Base-by-base conservation (phyloP, 2,797 vertebrate species). In the Triplophysa yarkandensis region DNA sequence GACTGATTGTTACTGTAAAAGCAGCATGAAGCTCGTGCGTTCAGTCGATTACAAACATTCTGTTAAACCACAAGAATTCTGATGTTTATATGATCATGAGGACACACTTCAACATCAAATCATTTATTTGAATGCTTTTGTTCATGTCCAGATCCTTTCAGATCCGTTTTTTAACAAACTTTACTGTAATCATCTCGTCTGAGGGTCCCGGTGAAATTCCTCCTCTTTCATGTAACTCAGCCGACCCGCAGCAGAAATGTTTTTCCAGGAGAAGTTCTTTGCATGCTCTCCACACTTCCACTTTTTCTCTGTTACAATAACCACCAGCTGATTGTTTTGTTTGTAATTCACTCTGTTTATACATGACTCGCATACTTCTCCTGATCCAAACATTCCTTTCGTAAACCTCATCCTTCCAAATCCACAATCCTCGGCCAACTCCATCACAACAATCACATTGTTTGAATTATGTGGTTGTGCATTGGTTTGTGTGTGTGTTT, bases 341-440 rank as follows among this genome's bases (percentile, higher is more conserved):
- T 91, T 90, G 89, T 90, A 90, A 89, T 80, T 71, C 65, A 84
- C 88, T 84, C 87, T 88, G 87, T 90, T 90, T 91, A 87, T 84
- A 88, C 90, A 89, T 90, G 87, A 87, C 81, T 90, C 61, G 74
- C 91, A 92, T 91, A 88, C 78, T 91, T 93, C 86, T 83, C 89
- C 86, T 83, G 78, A 74, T 89, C 85, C 87, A 88, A 87, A 87
- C 88, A 89, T 89, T 89, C 87, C 85, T 88, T 85, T 85, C 84
- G 82, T 85, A 83, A 90, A 91, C 86, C 89, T 90, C 90, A 74
- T 81, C 76, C 55, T 21, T 81, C 62, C 46, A 17, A 61, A 71
- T 67, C 62, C 78, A 48, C 64, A 64, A 81, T 50, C 84, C 55
- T n/a, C 84, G 83, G 87, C 83, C 85, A 88, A 85, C 83, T 43